phyloP scores from a whole-genome alignment of 2,888 invertebrate species.

The Caenorhabditis afra region DNA sequence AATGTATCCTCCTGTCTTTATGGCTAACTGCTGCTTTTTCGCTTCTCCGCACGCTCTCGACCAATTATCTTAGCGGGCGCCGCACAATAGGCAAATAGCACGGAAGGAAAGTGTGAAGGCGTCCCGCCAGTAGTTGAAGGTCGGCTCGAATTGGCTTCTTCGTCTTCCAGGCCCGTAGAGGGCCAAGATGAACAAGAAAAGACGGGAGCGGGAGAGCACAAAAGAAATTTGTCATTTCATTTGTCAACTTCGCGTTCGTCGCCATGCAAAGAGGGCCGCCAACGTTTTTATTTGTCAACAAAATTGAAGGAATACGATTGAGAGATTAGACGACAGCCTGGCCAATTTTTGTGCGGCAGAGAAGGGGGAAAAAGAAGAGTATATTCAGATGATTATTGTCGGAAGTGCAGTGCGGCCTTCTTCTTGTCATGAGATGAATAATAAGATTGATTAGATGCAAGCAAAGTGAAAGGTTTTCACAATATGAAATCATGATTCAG shows the following conservation, averaged over 20 bases:
- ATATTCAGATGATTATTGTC: not conserved
- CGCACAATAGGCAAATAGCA: slow-evolving; percentile 48
- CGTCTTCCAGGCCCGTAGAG: slow-evolving; percentile 12
- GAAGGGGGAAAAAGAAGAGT: not conserved
- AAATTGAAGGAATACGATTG: slow-evolving; percentile 27
- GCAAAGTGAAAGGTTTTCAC: not conserved
- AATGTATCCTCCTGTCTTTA: not conserved
- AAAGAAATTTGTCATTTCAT: slow-evolving; percentile 55
- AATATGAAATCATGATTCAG: not conserved
- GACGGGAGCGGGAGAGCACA: slow-evolving; percentile 18
- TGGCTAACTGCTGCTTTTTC: not conserved
- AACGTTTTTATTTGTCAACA: slow-evolving; percentile 50
- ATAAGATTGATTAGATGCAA: not conserved
- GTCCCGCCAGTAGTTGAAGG: slow-evolving; percentile 20
- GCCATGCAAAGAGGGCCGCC: slow-evolving; percentile 11
- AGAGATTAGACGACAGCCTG: slow-evolving; percentile 23
- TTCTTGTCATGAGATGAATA: not conserved
- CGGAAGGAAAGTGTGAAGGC: slow-evolving; percentile 31
- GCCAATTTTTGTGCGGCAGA: slow-evolving; percentile 3
- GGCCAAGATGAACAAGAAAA: slow-evolving; percentile 34
- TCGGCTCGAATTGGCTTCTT: slow-evolving; percentile 42
- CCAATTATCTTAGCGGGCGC: slow-evolving; percentile 53
- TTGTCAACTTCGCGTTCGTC: slow-evolving; percentile 42
- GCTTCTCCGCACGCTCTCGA: slow-evolving; percentile 2
- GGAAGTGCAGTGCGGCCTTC: slow-evolving; percentile 1